Conservation (phyloP, 2,113 vertebrate species). For the Colinus virginianus region DNA sequence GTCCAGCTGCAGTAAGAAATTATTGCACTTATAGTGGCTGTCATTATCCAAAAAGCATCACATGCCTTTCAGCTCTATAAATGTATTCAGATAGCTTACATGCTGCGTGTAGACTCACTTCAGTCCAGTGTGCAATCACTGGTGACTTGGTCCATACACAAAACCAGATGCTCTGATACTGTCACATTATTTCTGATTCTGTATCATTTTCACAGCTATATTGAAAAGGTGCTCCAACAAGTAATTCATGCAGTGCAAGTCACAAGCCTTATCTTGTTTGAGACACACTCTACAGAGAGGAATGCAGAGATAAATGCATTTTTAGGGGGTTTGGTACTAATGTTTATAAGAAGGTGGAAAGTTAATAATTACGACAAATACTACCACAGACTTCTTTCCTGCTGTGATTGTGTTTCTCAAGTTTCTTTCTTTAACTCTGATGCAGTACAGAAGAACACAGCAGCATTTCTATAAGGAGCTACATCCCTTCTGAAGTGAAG, state of each 20-base stretch:
- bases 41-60: background rate
- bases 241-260: too few species aligned
- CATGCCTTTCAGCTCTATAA: background rate
- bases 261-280: background rate
- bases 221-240: background rate
- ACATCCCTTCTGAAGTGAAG: background rate
- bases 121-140: background rate
- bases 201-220: background rate
- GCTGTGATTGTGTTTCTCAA: background rate
- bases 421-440: background rate
- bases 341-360: background rate
- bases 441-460: background rate
- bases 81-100: background rate
- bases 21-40: background rate
- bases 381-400: background rate
- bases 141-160: background rate
- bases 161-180: background rate
- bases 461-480: background rate
- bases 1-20: background rate
- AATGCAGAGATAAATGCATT: background rate
- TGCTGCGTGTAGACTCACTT: background rate
- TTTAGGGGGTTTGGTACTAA: background rate
- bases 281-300: background rate
- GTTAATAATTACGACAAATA: background rate
- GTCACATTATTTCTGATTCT: background rate